Base-by-base conservation (phyloP, 1,140 invertebrate genomes). In the Drosophila repletoides region DNA sequence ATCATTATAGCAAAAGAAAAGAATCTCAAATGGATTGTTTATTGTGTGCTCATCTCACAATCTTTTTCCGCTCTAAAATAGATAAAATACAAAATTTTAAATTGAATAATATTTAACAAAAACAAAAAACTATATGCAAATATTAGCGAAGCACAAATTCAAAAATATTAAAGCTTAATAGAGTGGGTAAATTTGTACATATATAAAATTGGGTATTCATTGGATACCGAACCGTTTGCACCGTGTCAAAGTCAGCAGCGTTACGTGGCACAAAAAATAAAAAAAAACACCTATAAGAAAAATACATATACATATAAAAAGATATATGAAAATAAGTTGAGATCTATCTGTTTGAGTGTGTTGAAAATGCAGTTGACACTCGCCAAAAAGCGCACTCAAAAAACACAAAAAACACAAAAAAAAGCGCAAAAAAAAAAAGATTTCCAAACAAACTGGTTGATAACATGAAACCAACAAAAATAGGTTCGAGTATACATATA, bases 341-440 rank as follows among this genome's bases (percentile, higher is more conserved):
- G 24, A 22, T 5, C 5, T 24, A 29, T 34, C 1, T 48, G 4
- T 12, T 12, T 31, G 38, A 15, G 17, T 49, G 71, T n/a, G n/a
- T n/a, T n/a, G 63, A 74, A 65, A 76, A 59, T 74, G 66, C 76
- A 80, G 71, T 66, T 75, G 66, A 43, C 76, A 81, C 76, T 75
- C 28, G 48, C 26, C 12, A 17, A 26, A 60, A 49, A 60, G 59
- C 59, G 59, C 76, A 79, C 76, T 80, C 51, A 46, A 68, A 66
- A 53, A 58, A 3, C 17, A 1, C 5, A n/a, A n/a, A n/a, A n/a
- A n/a, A n/a, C n/a, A n/a, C n/a, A n/a, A n/a, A n/a, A n/a, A n/a
- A n/a, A n/a, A n/a, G n/a, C n/a, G n/a, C n/a, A n/a, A n/a, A n/a
- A n/a, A n/a, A n/a, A n/a, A n/a, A n/a, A n/a, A n/a, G n/a, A n/a